These are phyloP conservation scores for Ageneiosus marmoratus DNA, from an alignment of 2,113 vertebrate species.

Conservation along the genomic window DNA sequence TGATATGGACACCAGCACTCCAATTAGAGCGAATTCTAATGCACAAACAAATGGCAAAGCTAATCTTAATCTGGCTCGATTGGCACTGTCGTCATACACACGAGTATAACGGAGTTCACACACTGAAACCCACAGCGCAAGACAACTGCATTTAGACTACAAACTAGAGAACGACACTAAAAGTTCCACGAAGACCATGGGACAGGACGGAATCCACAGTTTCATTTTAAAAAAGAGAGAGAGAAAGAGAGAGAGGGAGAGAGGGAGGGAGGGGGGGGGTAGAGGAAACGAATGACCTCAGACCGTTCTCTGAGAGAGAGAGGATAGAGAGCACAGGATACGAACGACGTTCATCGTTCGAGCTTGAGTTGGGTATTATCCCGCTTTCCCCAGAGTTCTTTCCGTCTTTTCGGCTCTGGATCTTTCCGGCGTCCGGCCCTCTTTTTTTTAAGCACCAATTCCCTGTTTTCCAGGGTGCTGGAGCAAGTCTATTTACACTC, in stretches of 20 bases:
- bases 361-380: constrained; percentile 76
- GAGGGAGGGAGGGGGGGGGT: no score
- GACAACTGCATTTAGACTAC: constrained; percentile 81
- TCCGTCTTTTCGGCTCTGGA: no score
- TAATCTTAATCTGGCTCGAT: constrained; percentile 81
- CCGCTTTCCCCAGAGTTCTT: constrained; percentile 39
- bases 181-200: constrained; percentile 81
- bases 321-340: constrained; percentile 72
- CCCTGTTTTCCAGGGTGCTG: constrained; percentile 16
- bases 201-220: constrained; percentile 81
- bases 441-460: constrained; percentile 36
- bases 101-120: constrained; percentile 82
- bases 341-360: constrained; percentile 68
- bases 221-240: constrained; percentile 65
- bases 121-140: constrained; percentile 77
- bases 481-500: constrained; percentile 25
- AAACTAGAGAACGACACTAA: constrained; percentile 83
- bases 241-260: no score
- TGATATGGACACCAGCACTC: constrained; percentile 77
- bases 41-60: constrained; percentile 80
- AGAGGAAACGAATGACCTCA: constrained; percentile 36
- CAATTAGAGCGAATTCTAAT: constrained; percentile 76
- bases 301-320: constrained; percentile 59
- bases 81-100: constrained; percentile 81
- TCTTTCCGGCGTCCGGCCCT: constrained; percentile 21